A percentile compares a stretch with the other conserved stretches of the same genome.
These are phyloP conservation scores for Pachyuromys duprasi DNA, from an alignment of 2,797 vertebrate species.

Conservation along the genomic window DNA sequence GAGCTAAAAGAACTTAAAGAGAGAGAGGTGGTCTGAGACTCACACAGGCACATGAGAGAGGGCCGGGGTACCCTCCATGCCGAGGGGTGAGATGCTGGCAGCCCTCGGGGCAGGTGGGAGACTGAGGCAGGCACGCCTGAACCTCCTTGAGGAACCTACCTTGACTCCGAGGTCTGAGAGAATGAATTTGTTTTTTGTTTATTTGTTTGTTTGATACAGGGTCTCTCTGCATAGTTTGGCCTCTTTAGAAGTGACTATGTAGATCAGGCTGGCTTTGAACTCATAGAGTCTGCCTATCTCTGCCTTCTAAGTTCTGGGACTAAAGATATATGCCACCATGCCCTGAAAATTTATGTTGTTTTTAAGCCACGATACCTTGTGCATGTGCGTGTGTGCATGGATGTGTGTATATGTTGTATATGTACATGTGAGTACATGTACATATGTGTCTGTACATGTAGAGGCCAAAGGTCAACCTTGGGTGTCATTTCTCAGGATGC, in stretches of 20 bases:
- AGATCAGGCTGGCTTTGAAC: neutral
- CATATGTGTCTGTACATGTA: neutral
- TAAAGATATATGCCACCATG: neutral
- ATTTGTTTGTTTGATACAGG: neutral
- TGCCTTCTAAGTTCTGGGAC: neutral
- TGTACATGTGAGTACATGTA: neutral
- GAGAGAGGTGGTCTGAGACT: neutral
- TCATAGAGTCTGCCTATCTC: neutral
- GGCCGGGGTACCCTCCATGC: too few relatives aligned
- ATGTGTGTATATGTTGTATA: neutral
- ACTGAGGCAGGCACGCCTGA: fast-evolving
- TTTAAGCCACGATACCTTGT: neutral
- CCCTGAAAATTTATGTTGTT: neutral
- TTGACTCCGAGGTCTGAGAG: neutral
- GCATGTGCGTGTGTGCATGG: too few relatives aligned
- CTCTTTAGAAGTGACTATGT: neutral
- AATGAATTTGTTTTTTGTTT: neutral
- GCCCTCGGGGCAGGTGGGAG: neutral
- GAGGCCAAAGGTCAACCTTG: neutral
- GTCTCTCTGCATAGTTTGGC: neutral
- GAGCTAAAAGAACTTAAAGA: neutral
- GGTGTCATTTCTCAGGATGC: neutral
- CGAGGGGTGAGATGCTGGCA: neutral
- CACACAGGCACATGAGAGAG: neutral
- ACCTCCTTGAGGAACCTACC: neutral